Percentiles rank a stretch among this genome's conserved stretches.
Conservation (phyloP, 2,113 vertebrate species). For the Pterophyllum scalare region DNA sequence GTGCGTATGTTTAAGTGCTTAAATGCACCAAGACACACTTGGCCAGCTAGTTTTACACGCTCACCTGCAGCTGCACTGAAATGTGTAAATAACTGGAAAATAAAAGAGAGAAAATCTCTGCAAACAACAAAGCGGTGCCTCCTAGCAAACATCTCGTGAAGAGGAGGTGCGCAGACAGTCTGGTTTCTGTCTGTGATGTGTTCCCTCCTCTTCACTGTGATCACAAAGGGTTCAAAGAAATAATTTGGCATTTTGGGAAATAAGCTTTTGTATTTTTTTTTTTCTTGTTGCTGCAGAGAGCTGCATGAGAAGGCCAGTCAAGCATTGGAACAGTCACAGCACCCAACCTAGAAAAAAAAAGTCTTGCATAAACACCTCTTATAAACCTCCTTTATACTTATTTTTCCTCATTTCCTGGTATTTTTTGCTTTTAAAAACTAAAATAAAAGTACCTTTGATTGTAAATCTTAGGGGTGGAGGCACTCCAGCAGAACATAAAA, state of each 20-base stretch:
- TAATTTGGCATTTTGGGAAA: conserved; percentile 1
- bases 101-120: background rate
- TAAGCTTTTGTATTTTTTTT: background rate
- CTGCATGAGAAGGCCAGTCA: background rate
- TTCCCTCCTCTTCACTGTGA: background rate
- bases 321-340: background rate
- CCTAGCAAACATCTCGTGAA: conserved; percentile 12
- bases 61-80: background rate
- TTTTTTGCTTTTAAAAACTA: background rate
- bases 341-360: background rate
- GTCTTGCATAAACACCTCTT: background rate
- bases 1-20: background rate
- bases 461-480: background rate
- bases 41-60: background rate
- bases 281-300: background rate
- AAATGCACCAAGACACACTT: background rate
- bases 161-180: conserved; percentile 9
- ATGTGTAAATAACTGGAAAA: background rate
- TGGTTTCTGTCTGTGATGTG: background rate
- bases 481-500: background rate
- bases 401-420: background rate
- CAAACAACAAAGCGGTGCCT: background rate
- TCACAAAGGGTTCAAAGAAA: conserved; percentile 10
- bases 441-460: background rate
- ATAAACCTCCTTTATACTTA: background rate